Evolutionary conservation across 1,140 invertebrate species (phyloP).

Genomic region (Phenacoccus solenopsis): DNA sequence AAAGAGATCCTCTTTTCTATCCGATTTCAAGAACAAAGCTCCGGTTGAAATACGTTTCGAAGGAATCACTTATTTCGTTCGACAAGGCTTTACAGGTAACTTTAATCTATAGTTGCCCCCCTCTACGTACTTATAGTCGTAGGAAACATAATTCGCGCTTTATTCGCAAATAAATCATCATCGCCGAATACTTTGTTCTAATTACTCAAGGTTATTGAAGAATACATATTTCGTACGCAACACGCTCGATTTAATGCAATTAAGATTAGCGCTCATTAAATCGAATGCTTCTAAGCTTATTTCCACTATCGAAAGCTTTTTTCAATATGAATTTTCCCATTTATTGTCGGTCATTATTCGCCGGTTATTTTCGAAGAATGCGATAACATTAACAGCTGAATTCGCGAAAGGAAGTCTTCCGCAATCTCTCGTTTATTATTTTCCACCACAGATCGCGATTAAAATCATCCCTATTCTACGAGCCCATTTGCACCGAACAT

Average conservation of each 20-base stretch:
- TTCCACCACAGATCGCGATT: too few relatives aligned
- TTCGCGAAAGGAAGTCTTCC: background rate
- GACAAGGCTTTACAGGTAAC: background rate
- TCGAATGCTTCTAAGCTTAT: background rate
- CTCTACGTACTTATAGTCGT: too few relatives aligned
- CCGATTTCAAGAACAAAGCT: background rate
- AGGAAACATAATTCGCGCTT: too few relatives aligned
- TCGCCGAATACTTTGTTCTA: background rate
- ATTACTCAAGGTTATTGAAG: background rate
- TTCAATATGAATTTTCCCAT: background rate
- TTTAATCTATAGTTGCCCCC: too few relatives aligned
- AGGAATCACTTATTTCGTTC: background rate
- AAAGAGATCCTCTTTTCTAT: background rate
- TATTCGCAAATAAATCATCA: too few relatives aligned
- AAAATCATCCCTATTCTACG: too few relatives aligned
- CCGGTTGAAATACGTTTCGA: slow-evolving; percentile 8
- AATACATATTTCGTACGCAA: background rate
- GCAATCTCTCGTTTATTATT: background rate
- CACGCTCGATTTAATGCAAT: background rate
- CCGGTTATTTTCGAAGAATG: too few relatives aligned
- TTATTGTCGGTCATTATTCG: too few relatives aligned
- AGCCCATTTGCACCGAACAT: too few relatives aligned
- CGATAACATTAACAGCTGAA: too few relatives aligned
- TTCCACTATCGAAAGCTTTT: background rate
- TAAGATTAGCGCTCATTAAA: background rate